phyloP scores from a whole-genome alignment of 2,113 vertebrate species.

The Hemibates koningsi region DNA sequence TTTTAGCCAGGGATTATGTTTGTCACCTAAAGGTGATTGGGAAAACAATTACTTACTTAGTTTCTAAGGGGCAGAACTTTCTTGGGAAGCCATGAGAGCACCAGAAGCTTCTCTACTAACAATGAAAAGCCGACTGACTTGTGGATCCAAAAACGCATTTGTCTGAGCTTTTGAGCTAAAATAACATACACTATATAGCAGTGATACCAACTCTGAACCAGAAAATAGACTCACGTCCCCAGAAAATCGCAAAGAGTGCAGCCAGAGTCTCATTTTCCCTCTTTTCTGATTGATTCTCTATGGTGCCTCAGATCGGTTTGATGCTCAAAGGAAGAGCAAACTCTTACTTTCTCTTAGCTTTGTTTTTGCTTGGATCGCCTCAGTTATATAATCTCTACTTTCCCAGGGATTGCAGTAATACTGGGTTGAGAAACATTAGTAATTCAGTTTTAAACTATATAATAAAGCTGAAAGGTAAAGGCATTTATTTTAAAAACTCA shows the following conservation, averaged over 20 bases:
- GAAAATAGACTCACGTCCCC: conserved; percentile 25
- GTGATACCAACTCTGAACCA: conserved; percentile 9
- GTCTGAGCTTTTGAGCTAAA: conserved; percentile 6
- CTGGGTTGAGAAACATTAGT: not conserved
- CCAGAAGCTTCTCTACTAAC: not conserved
- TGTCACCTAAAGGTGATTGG: not conserved
- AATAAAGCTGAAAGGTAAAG: not conserved
- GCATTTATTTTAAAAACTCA: not conserved
- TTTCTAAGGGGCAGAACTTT: not conserved
- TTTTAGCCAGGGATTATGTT: not conserved
- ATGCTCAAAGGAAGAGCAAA: conserved; percentile 7
- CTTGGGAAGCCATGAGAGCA: not conserved
- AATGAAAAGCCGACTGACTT: not conserved
- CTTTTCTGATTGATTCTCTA: conserved; percentile 33
- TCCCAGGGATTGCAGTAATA: not conserved
- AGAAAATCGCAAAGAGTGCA: conserved; percentile 17
- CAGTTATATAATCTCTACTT: not conserved
- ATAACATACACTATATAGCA: conserved; percentile 9
- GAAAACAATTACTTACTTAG: not conserved
- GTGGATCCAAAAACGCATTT: not conserved
- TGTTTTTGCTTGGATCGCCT: not conserved
- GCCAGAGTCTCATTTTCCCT: not conserved
- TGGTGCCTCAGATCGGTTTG: not conserved
- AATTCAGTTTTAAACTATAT: not conserved
- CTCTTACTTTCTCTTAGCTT: not conserved